Conservation (phyloP, 2,113 vertebrate species). For the Podiceps cristatus region DNA sequence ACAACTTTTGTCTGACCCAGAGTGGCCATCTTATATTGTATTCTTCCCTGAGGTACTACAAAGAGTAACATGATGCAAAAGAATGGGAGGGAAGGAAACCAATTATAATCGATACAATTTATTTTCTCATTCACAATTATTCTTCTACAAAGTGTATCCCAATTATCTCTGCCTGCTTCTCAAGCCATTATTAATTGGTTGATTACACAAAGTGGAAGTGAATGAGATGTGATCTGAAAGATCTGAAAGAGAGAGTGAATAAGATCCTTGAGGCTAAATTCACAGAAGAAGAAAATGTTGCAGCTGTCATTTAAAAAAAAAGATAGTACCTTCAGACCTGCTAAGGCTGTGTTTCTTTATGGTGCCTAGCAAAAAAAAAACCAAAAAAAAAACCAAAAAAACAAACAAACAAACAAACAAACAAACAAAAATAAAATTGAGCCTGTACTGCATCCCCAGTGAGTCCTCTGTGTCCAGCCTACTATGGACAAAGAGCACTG, state of each 20-base stretch:
- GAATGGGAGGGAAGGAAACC: slow-evolving; percentile 8
- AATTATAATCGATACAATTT: background rate
- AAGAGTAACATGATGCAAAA: background rate
- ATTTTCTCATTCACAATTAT: background rate
- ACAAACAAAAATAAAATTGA: background rate
- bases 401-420: no score
- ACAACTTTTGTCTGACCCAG: background rate
- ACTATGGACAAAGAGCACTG: background rate
- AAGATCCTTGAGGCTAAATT: slow-evolving; percentile 11
- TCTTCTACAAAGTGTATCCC: background rate
- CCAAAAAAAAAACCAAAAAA: no score
- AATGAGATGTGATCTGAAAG: slow-evolving; percentile 2
- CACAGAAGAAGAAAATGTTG: background rate
- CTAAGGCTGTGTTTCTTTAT: background rate
- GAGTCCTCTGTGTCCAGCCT: background rate
- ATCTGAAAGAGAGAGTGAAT: background rate
- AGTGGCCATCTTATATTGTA: background rate
- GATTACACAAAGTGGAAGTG: slow-evolving; percentile 27
- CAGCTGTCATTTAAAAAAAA: background rate
- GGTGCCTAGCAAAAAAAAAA: background rate
- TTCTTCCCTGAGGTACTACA: background rate
- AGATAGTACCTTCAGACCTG: background rate
- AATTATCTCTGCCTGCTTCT: slow-evolving; percentile 1
- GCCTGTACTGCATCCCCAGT: rapidly evolving
- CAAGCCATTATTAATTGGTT: slow-evolving; percentile 7